Percentiles rank a stretch among this genome's conserved stretches.
These are phyloP conservation scores for Cladopsammia gracilis DNA, from an alignment of 64 coral and sea anemone genomes.

Conservation along the genomic window DNA sequence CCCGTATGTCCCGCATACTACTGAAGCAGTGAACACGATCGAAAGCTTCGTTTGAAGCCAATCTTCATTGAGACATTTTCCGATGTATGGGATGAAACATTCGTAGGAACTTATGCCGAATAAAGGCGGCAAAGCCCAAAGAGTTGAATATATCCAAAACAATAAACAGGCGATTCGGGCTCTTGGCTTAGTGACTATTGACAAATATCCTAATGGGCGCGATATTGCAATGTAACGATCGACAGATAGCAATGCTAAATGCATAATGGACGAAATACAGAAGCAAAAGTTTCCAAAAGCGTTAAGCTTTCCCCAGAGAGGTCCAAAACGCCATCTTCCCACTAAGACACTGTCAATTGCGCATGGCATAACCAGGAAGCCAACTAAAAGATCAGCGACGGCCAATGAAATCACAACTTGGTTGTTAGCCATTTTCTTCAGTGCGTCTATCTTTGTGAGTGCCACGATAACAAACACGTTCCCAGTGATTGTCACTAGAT, in stretches of 20 bases:
- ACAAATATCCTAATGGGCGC: slow-evolving; percentile 48
- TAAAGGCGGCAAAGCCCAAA: slow-evolving; percentile 82
- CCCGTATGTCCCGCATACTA: slow-evolving; percentile 72
- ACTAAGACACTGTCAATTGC: slow-evolving; percentile 69
- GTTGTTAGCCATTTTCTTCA: slow-evolving; percentile 71
- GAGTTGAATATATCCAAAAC: slow-evolving; percentile 63
- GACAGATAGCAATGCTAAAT: slow-evolving; percentile 81
- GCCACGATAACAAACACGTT: slow-evolving; percentile 70
- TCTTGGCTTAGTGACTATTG: slow-evolving; percentile 55
- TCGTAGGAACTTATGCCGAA: slow-evolving; percentile 82
- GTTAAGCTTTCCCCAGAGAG: slow-evolving; percentile 74
- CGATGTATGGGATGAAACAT: slow-evolving; percentile 90
- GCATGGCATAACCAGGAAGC: slow-evolving; percentile 78
- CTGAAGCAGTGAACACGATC: slow-evolving; percentile 62
- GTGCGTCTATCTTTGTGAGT: slow-evolving; percentile 19
- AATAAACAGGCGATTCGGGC: slow-evolving; percentile 30
- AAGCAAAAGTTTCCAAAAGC: slow-evolving; percentile 89
- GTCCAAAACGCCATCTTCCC: slow-evolving; percentile 77
- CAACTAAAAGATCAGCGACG: slow-evolving; percentile 82
- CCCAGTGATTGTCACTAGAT: slow-evolving; percentile 65
- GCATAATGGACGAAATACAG: slow-evolving; percentile 94
- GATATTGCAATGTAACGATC: slow-evolving; percentile 79
- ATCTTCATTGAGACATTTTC: slow-evolving; percentile 72
- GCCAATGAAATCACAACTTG: slow-evolving; percentile 77
- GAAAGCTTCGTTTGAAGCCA: slow-evolving; percentile 56